Conservation (phyloP, 2,888 invertebrate genomes). For the Diabrotica balteata region DNA sequence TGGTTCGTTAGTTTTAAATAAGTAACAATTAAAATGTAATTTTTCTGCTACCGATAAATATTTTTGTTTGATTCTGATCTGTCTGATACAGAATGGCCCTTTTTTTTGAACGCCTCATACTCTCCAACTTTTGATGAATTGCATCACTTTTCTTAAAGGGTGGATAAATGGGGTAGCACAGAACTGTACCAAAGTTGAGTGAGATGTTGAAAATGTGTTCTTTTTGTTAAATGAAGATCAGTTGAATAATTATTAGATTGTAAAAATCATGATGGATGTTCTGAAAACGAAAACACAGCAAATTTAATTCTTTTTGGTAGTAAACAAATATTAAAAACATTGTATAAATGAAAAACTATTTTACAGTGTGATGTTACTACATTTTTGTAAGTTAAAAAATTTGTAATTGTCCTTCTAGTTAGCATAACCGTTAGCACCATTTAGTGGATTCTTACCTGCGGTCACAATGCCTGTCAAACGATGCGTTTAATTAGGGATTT, state of each 20-base stretch:
- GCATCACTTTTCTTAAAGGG: constrained; percentile 15
- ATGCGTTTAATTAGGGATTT: no score
- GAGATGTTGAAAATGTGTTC: constrained; percentile 54
- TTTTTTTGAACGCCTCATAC: constrained; percentile 35
- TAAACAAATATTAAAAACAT: background rate
- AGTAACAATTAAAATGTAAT: no score
- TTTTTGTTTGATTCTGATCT: constrained; percentile 33
- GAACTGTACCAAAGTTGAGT: constrained; percentile 56
- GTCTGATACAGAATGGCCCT: constrained; percentile 36
- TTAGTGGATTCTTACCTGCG: no score
- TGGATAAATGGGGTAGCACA: constrained; percentile 27
- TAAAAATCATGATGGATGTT: constrained; percentile 32
- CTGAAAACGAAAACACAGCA: background rate
- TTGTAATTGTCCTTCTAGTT: no score
- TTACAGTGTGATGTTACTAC: no score
- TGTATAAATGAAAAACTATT: no score
- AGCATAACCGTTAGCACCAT: no score
- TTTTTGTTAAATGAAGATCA: constrained; percentile 43
- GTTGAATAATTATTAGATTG: constrained; percentile 41
- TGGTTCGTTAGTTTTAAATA: no score
- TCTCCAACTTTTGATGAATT: constrained; percentile 34
- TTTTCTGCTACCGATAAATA: no score
- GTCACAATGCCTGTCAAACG: no score
- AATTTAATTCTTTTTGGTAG: background rate
- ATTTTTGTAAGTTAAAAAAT: no score